Evolutionary conservation across 2,797 vertebrate genomes (phyloP).

Genomic region (Crocidura indochinensis): DNA sequence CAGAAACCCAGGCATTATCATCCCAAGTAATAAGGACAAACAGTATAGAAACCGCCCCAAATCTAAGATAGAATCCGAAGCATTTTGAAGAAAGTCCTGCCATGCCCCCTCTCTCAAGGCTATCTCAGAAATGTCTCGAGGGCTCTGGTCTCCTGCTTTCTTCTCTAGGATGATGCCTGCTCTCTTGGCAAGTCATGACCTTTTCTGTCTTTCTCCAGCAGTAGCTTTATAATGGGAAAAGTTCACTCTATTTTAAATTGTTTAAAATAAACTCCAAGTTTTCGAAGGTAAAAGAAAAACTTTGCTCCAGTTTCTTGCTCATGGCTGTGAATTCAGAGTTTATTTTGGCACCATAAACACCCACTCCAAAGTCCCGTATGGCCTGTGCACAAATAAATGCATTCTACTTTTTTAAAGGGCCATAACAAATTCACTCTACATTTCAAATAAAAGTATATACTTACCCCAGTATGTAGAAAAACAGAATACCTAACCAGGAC

Average conservation of each 20-base stretch:
- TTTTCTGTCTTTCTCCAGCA: constrained; percentile 22
- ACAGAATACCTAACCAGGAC: background rate
- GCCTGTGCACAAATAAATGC: constrained; percentile 58
- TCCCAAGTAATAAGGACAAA: background rate
- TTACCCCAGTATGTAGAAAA: background rate
- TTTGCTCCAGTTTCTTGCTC: constrained; percentile 68
- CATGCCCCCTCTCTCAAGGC: background rate
- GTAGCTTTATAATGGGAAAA: constrained; percentile 75
- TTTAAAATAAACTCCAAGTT: constrained; percentile 81
- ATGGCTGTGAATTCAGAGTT: constrained; percentile 61
- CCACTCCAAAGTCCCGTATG: constrained; percentile 74
- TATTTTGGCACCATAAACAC: constrained; percentile 79
- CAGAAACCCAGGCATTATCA: background rate
- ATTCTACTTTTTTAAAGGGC: constrained; percentile 73
- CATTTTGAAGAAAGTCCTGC: background rate
- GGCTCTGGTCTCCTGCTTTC: too few species aligned
- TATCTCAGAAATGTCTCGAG: background rate
- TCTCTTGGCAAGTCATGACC: constrained; percentile 35
- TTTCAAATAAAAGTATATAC: constrained; percentile 77
- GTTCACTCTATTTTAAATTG: constrained; percentile 70
- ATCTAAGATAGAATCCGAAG: background rate
- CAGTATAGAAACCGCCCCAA: background rate
- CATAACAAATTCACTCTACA: constrained; percentile 59
- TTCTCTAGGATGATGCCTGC: background rate
- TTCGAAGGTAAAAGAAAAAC: constrained; percentile 77